Evolutionary conservation across 2,797 vertebrate genomes (phyloP), one percentile per base, ranked within the genome.

Genomic region (Danio tinwini): DNA sequence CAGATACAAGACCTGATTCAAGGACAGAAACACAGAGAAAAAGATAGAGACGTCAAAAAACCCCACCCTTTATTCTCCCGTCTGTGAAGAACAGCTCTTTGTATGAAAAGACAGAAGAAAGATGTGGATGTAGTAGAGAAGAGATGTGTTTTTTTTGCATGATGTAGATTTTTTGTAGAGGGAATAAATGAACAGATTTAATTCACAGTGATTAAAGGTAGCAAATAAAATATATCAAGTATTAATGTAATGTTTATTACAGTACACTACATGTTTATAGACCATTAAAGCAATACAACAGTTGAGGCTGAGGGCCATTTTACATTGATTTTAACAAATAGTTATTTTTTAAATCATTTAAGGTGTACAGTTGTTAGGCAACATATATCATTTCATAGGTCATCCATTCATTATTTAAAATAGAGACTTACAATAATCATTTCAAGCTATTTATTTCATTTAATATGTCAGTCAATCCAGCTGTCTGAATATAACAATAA

Each of bases 51-150:
- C 16, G 39, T 47, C 16, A 6, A 8, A 16, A 45, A 63, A 61
- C 58, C 70, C 56, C 70, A 29, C 42, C 50, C 79, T 77, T 50
- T 49, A 47, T 63, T 65, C 53, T 64, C 67, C 42, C 59, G 19
- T 56, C 68, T 53, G 45, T 61, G 47, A 71, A 78, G 59, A 78
- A 56, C 6, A 37, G 14, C 58, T 49, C n/a, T 67, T 83, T 80
- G 73, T 84, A 45, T 77, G 47, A 70, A 74, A 29, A 10, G 19
- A 69, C 59, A 76, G 44, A 69, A 73, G 49, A 39, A 64, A 74
- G 2, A 61, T 44, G 17, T 53, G 17, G 29, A 56, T 79, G 16
- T 61, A 8, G 62, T 21, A 44, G 50, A 74, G 59, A 56, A 29
- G 29, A 29, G 29, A 3, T 29, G 29, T 29, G 29, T 3, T 29